A percentile compares a stretch with the other conserved stretches of the same genome.
Evolutionary conservation across 2,888 invertebrate genomes (phyloP).

Genomic region (Dromius quadrimaculatus): DNA sequence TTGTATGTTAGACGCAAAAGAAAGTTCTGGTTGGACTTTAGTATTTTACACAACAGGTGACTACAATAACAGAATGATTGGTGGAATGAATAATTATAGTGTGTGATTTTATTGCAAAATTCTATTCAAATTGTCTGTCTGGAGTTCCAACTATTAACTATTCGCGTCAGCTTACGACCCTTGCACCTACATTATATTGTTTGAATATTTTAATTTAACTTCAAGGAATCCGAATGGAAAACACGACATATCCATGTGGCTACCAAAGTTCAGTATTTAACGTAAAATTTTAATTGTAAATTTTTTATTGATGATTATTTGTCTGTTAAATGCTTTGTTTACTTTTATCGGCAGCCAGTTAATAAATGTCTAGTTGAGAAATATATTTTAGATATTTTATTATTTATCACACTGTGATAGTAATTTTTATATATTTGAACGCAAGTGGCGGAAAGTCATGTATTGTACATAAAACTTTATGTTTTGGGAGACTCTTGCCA

Average conservation of each 20-base stretch:
- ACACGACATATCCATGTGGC: background rate
- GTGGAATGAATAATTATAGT: background rate
- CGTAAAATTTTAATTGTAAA: conserved; percentile 7
- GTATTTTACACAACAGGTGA: background rate
- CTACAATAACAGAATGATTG: background rate
- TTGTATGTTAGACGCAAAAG: background rate
- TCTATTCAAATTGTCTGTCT: conserved; percentile 21
- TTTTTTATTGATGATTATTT: background rate
- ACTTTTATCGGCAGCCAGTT: too few relatives aligned
- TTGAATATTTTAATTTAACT: conserved; percentile 14
- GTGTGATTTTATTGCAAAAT: background rate
- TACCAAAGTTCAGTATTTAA: background rate
- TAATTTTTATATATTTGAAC: background rate
- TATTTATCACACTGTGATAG: background rate
- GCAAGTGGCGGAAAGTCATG: background rate
- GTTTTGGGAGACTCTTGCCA: too few relatives aligned
- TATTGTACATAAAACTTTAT: background rate
- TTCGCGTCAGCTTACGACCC: conserved; percentile 15
- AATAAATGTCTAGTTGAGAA: too few relatives aligned
- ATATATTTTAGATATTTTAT: too few relatives aligned
- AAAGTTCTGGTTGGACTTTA: background rate
- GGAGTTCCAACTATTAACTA: background rate
- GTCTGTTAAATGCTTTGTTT: background rate
- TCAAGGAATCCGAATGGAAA: too few relatives aligned
- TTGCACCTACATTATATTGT: conserved; percentile 6